Percentiles rank a stretch among this genome's conserved stretches.
Conservation (phyloP, 1,140 invertebrate species). For the Leptopilina boulardi region DNA sequence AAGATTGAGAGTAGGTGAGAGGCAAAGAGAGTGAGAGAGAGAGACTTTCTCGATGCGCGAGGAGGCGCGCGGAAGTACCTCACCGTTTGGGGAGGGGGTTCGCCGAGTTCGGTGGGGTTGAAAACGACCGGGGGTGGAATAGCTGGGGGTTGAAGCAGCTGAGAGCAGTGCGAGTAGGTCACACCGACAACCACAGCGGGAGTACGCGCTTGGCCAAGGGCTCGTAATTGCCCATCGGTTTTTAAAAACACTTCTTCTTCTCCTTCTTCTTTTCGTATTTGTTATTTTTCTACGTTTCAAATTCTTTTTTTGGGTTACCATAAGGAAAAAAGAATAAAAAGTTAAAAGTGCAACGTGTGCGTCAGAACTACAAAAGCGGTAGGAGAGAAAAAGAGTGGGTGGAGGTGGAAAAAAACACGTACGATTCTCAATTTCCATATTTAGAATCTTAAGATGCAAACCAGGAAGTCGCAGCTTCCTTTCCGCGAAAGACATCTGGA, state of each 20-base stretch:
- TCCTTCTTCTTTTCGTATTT: conserved; percentile 11
- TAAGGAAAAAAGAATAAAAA: background rate
- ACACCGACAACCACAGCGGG: conserved; percentile 68
- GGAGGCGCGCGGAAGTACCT: conserved; percentile 29
- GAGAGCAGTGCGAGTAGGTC: conserved; percentile 73
- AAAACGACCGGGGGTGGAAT: conserved; percentile 32
- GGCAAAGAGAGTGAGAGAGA: background rate
- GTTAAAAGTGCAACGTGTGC: conserved; percentile 17
- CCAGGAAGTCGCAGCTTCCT: conserved; percentile 7
- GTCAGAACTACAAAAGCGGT: background rate
- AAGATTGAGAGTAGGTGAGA: conserved; percentile 11
- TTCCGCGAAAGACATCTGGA: background rate
- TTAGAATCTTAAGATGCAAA: conserved; percentile 19
- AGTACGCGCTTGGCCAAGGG: conserved; percentile 66
- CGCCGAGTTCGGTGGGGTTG: conserved; percentile 40
- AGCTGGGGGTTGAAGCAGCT: conserved; percentile 71
- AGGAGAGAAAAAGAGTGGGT: conserved; percentile 15
- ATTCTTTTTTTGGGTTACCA: background rate
- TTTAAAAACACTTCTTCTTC: conserved; percentile 38
- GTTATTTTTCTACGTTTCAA: conserved; percentile 43
- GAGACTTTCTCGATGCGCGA: conserved; percentile 20
- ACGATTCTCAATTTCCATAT: background rate
- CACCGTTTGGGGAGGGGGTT: conserved; percentile 39
- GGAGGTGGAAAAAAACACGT: conserved; percentile 12
- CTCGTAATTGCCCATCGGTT: conserved; percentile 53